Evolutionary conservation across 2,113 vertebrate species (phyloP).

Genomic region (Myotis yumanensis): DNA sequence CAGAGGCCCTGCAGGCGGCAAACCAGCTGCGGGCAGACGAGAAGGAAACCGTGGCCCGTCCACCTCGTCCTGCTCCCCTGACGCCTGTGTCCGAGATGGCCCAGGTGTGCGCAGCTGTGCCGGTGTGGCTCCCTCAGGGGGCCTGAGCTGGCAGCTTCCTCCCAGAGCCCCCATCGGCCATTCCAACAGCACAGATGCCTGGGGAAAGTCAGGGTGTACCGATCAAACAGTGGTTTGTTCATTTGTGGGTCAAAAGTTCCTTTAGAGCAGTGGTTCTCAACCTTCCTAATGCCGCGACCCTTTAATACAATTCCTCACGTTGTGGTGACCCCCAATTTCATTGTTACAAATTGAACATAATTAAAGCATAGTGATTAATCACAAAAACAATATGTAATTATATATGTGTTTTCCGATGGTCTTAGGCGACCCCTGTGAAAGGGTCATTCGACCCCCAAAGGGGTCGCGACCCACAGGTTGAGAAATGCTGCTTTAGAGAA

Average conservation of each 20-base stretch:
- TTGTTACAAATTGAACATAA: too few species aligned
- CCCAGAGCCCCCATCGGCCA: background rate
- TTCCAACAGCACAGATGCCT: background rate
- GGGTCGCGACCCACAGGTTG: too few species aligned
- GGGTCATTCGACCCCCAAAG: too few species aligned
- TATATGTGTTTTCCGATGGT: too few species aligned
- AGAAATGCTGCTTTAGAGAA: background rate
- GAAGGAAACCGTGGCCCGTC: background rate
- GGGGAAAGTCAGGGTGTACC: background rate
- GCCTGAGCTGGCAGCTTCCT: background rate
- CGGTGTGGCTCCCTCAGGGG: rapidly evolving
- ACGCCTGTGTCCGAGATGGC: background rate
- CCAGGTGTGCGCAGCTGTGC: background rate
- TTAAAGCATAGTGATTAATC: too few species aligned
- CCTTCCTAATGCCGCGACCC: too few species aligned
- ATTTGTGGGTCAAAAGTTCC: background rate
- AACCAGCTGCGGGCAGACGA: background rate
- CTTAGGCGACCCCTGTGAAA: too few species aligned
- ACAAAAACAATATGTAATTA: too few species aligned
- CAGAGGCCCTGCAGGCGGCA: background rate
- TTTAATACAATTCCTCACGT: too few species aligned
- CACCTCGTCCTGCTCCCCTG: background rate
- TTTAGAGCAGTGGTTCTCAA: background rate
- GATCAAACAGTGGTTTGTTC: background rate
- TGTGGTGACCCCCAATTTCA: too few species aligned